A percentile compares a stretch with the other conserved stretches of the same genome.
Evolutionary conservation across 2,888 invertebrate species (phyloP).

Genomic region (Tipula lateralis): DNA sequence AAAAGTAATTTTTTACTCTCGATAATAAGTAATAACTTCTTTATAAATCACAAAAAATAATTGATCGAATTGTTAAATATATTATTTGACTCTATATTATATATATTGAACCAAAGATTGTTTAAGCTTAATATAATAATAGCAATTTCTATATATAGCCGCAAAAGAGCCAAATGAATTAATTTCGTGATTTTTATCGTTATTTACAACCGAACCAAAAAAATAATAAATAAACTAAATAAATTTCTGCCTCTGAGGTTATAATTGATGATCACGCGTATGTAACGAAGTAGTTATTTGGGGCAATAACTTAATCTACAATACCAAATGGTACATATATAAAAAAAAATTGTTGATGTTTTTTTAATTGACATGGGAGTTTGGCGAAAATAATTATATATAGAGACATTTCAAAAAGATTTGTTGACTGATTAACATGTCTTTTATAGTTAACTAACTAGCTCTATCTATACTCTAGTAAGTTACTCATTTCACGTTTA

Average conservation of each 20-base stretch:
- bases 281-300: neutral
- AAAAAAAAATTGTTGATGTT: neutral
- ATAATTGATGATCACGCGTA: neutral
- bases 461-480: neutral
- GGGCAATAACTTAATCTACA: neutral
- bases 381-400: neutral
- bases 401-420: slow-evolving; percentile 1
- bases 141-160: neutral
- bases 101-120: neutral
- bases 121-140: neutral
- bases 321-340: neutral
- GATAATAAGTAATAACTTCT: neutral
- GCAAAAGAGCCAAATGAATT: neutral
- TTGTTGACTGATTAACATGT: slow-evolving; percentile 19
- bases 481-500: neutral
- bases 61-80: neutral
- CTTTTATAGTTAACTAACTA: neutral
- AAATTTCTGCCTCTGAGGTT: neutral
- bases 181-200: neutral
- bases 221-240: neutral
- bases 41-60: neutral
- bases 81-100: neutral
- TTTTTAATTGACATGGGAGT: slow-evolving; percentile 19
- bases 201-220: neutral
- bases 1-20: neutral